Evolutionary conservation across 2,888 invertebrate genomes (phyloP), one percentile per base, ranked within the genome.

Genomic region (Slavum lentiscoides): DNA sequence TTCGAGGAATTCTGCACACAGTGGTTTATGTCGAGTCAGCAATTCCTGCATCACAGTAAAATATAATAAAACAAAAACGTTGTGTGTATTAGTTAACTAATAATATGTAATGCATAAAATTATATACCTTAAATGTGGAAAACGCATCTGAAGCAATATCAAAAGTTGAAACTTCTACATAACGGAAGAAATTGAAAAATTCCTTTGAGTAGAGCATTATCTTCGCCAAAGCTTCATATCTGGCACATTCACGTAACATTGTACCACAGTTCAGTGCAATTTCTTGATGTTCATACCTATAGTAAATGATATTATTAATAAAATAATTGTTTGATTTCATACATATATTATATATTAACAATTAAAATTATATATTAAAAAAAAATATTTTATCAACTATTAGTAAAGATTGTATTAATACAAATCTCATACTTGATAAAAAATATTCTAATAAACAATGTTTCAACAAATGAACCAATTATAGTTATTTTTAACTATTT

Each of bases 131-230:
- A 91, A 99, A 99, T 85, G 99, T 99, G 87, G 98, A 97, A 90
- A 99, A 99, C 89, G 99, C 99, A 92, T 99, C 99, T 84, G 98
- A 98, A 87, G 99, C 99, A 87, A 99, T 98, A 91, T 99, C 99
- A 90, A 99, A 99, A 84, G 98, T 98, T 85, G 98, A 98, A 85
- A 98, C 96, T 90, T 99, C 99, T 86, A 99, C 98, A 88, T 98
- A 99, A 88, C 94, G 93, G 89, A 99, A 99, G 91, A 99, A 99
- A 89, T 98, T 96, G 88, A 97, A 99, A 90, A 99, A 99, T 88
- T 97, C 96, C 85, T 97, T 96, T 83, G 97, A 96, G 89, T 96
- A 93, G 85, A 99, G 91, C 93, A 99, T 96, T 85, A 98, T 97
- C 90, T 98, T 98, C 83, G 98, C 98, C 87, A 99, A 89, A 82